These are phyloP conservation scores for Xenentodon cancila DNA, from an alignment of 2,797 vertebrate genomes.

Conservation along the genomic window DNA sequence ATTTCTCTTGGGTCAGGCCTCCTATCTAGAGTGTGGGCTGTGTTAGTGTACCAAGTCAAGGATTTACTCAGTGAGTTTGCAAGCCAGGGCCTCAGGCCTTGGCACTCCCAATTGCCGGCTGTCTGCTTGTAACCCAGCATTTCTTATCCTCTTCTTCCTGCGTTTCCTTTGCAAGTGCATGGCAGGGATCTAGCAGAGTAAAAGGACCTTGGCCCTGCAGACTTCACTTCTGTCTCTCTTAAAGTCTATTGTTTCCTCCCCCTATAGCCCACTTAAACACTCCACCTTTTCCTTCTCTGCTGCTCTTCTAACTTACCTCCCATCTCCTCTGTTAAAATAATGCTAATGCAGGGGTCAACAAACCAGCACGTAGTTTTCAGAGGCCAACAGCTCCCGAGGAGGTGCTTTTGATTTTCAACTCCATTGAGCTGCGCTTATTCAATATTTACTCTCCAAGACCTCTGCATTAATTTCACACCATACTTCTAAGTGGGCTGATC, in stretches of 20 bases:
- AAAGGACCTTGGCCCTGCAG: constrained; percentile 61
- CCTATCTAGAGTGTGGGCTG: constrained; percentile 77
- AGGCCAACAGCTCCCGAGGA: constrained; percentile 80
- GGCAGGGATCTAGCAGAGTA: constrained; percentile 46
- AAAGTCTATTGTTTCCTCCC: constrained; percentile 32
- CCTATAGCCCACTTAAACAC: background rate
- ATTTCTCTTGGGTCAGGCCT: constrained; percentile 74
- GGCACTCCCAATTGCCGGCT: constrained; percentile 70
- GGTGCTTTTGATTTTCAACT: constrained; percentile 77
- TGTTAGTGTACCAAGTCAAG: constrained; percentile 73
- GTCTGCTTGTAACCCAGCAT: constrained; percentile 62
- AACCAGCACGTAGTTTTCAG: constrained; percentile 66
- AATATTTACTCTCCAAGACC: constrained; percentile 84
- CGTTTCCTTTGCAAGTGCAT: constrained; percentile 40
- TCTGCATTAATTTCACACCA: constrained; percentile 77
- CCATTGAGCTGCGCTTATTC: constrained; percentile 80
- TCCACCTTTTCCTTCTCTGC: constrained; percentile 26
- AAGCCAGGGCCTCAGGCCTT: constrained; percentile 74
- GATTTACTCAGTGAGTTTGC: constrained; percentile 71
- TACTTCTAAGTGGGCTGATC: constrained; percentile 69
- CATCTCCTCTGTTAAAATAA: constrained; percentile 76
- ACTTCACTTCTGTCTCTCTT: constrained; percentile 51
- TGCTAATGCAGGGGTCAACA: constrained; percentile 82
- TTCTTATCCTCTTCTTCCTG: constrained; percentile 43
- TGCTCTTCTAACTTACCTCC: constrained; percentile 59